phyloP scores from a whole-genome alignment of 2,113 vertebrate genomes.

The Rhea americana region DNA sequence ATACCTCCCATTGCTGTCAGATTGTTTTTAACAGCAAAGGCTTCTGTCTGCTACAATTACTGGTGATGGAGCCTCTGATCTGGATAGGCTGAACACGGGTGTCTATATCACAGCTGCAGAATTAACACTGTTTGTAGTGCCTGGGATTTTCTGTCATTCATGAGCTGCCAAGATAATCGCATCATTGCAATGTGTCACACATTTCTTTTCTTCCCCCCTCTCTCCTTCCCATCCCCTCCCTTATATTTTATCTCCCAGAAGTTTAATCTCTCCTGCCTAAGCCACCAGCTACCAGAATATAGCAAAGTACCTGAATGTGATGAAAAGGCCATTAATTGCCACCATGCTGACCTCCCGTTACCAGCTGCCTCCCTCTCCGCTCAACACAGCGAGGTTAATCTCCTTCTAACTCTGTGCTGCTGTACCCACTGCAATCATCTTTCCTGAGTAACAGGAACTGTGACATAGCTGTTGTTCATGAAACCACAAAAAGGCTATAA shows the following conservation, averaged over 20 bases:
- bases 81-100: slow-evolving; percentile 3
- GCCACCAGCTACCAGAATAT: not conserved
- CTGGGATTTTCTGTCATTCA: slow-evolving; percentile 41
- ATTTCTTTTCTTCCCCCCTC: not conserved
- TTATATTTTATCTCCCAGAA: slow-evolving; percentile 31
- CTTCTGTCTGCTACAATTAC: slow-evolving; percentile 2
- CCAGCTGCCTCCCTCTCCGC: not conserved
- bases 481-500: not conserved
- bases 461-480: not conserved
- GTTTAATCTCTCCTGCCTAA: slow-evolving; percentile 19
- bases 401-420: not conserved
- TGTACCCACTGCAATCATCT: not conserved
- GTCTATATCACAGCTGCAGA: not conserved
- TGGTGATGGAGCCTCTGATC: slow-evolving; percentile 22
- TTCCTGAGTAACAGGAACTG: not conserved
- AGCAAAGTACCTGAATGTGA: not conserved
- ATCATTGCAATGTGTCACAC: not conserved
- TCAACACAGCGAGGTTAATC: not conserved
- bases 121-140: not conserved
- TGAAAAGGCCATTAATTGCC: slow-evolving; percentile 34
- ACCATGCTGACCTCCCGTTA: slow-evolving; percentile 3
- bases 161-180: slow-evolving; percentile 29
- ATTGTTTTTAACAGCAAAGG: not conserved
- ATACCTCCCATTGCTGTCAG: not conserved
- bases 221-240: not conserved